These are phyloP conservation scores for Volucella bombylans DNA, from an alignment of 2,888 invertebrate species.

Conservation along the genomic window DNA sequence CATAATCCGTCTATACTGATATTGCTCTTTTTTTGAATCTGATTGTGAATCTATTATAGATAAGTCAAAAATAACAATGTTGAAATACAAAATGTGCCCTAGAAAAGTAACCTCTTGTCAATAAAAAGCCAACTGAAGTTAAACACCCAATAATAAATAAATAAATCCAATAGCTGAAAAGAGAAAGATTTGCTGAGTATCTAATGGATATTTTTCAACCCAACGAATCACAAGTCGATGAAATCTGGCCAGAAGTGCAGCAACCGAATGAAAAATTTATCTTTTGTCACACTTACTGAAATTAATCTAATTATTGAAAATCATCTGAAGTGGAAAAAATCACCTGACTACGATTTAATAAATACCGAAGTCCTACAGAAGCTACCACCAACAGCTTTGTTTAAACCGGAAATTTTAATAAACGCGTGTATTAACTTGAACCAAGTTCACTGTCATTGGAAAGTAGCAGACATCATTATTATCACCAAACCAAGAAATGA, in stretches of 20 bases:
- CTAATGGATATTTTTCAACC: conserved; percentile 5
- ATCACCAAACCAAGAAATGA: too few species aligned
- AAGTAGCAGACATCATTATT: too few species aligned
- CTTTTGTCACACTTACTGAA: background rate
- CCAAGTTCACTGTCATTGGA: too few species aligned
- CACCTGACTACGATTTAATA: background rate
- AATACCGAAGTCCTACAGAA: background rate
- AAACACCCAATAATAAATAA: background rate
- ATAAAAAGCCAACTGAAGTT: background rate
- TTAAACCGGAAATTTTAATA: too few species aligned
- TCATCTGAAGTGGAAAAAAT: background rate
- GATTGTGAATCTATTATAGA: too few species aligned
- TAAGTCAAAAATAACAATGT: too few species aligned
- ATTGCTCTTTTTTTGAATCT: too few species aligned
- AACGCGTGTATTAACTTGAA: too few species aligned
- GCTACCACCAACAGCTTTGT: too few species aligned
- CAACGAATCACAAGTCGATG: conserved; percentile 3
- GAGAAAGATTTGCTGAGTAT: background rate
- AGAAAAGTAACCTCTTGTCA: too few species aligned
- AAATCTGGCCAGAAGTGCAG: background rate
- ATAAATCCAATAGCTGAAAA: background rate
- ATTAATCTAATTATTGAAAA: background rate
- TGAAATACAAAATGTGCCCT: too few species aligned
- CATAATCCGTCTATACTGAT: too few species aligned
- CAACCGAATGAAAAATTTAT: background rate